Percentiles rank a stretch among this genome's conserved stretches.
Evolutionary conservation across 2,797 vertebrate species (phyloP).

Genomic region (Halcyon smyrnensis): DNA sequence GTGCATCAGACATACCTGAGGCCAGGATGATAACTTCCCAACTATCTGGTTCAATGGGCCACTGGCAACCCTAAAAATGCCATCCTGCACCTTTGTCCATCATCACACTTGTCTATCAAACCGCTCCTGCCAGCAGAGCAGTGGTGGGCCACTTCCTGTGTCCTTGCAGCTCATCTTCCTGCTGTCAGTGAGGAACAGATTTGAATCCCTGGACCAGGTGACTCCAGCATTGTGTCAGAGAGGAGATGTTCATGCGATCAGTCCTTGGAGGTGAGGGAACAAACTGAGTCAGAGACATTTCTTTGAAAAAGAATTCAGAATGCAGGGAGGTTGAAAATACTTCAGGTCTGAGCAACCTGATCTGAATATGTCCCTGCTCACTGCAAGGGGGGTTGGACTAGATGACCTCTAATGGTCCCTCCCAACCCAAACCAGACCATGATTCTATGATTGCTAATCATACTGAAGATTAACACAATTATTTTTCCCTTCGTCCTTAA

Average conservation of each 20-base stretch:
- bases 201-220: background rate
- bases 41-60: background rate
- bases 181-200: background rate
- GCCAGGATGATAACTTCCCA: background rate
- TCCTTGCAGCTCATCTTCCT: background rate
- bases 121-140: background rate
- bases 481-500: background rate
- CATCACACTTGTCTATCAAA: background rate
- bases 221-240: background rate
- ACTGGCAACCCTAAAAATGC: background rate
- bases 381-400: background rate
- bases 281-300: background rate
- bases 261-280: background rate
- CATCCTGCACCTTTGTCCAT: fast-evolving
- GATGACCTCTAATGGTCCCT: background rate
- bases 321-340: background rate
- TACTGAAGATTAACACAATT: background rate
- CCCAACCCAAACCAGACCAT: background rate
- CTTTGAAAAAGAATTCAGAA: background rate
- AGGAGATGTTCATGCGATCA: background rate
- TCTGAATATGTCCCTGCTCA: background rate
- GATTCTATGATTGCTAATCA: background rate
- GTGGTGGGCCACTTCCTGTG: background rate
- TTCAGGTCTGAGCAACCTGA: background rate
- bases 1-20: background rate